Evolutionary conservation across 1,140 invertebrate species (phyloP).

Genomic region (Scaptodrosophila lebanonensis): DNA sequence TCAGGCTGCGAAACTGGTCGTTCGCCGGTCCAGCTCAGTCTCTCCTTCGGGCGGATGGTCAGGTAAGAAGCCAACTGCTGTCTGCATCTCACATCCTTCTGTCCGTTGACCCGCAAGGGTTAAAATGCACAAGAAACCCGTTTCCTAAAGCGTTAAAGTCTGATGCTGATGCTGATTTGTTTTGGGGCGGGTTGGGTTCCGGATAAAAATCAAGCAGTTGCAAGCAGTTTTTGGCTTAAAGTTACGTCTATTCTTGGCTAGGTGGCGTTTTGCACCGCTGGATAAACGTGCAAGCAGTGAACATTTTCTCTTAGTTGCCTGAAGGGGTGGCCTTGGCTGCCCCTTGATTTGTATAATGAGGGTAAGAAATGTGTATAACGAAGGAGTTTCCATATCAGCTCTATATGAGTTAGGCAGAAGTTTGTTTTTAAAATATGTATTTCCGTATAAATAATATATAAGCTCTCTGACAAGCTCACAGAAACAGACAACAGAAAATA

Average conservation of each 20-base stretch:
- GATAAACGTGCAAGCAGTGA: conserved; percentile 31
- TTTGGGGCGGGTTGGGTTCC: conserved; percentile 20
- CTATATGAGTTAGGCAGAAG: too few species aligned
- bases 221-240: conserved; percentile 4
- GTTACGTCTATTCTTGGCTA: not conserved
- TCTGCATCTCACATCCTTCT: conserved; percentile 1
- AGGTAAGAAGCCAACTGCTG: too few species aligned
- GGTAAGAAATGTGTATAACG: too few species aligned
- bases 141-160: conserved; percentile 3
- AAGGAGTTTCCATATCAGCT: too few species aligned
- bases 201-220: conserved; percentile 16
- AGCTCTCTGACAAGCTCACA: too few species aligned
- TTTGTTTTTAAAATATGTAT: too few species aligned
- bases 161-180: conserved; percentile 17
- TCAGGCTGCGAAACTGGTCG: conserved; percentile 31
- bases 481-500: too few species aligned
- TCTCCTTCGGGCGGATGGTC: conserved; percentile 33
- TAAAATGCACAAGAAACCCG: conserved; percentile 9
- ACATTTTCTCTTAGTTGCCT: conserved; percentile 19
- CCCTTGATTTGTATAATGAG: conserved; percentile 5
- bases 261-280: conserved; percentile 22
- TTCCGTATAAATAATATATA: too few species aligned
- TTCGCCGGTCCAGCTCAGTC: conserved; percentile 7
- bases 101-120: conserved; percentile 22
- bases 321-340: conserved; percentile 14